These are phyloP conservation scores for Pseudochirops cupreus DNA, from an alignment of 2,797 vertebrate species.

Conservation along the genomic window DNA sequence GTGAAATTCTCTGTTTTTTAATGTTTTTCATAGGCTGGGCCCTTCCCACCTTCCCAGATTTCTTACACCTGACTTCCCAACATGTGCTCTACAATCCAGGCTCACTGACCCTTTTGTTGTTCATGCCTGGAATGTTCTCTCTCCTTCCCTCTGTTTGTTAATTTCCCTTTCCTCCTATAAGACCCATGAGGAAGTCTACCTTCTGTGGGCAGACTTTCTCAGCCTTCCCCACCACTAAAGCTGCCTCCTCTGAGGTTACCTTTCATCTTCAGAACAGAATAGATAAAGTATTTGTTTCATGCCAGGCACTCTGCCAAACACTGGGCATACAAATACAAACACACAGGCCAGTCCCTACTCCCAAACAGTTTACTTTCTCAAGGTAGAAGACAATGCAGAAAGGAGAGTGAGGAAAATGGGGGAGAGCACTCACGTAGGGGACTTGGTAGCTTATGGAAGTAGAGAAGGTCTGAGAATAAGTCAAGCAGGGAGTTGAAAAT, in stretches of 20 bases:
- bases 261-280: neutral
- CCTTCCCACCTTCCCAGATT: neutral
- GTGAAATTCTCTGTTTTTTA: neutral
- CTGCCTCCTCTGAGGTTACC: neutral
- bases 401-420: neutral
- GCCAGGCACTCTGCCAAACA: neutral
- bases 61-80: neutral
- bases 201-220: neutral
- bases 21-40: neutral
- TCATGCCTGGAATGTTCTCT: neutral
- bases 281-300: neutral
- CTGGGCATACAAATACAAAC: neutral
- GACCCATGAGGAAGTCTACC: neutral
- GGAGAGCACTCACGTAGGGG: neutral
- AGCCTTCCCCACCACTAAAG: neutral
- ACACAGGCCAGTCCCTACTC: neutral
- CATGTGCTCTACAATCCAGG: neutral
- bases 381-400: neutral
- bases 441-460: neutral
- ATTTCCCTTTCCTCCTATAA: neutral
- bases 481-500: neutral
- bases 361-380: neutral
- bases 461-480: neutral
- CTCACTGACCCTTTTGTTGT: neutral
- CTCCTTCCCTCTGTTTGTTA: neutral